These are phyloP conservation scores for Drosophila quinaria DNA, from an alignment of 2,888 invertebrate genomes.

Conservation along the genomic window DNA sequence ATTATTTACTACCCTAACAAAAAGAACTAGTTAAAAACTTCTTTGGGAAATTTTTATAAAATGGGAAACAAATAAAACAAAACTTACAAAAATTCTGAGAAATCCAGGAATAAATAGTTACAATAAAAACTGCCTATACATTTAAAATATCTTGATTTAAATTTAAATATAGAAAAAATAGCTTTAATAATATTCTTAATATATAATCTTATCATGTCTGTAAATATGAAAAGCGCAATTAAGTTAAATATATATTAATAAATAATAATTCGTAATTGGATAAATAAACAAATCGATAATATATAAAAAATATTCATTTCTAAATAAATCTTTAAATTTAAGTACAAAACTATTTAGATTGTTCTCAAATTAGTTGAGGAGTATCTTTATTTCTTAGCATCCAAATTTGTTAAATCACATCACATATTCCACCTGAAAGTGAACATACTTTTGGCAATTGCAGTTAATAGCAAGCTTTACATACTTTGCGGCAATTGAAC, in stretches of 20 bases:
- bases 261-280: neutral
- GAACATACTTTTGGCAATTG: slow-evolving; percentile 2
- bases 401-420: neutral
- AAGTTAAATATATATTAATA: neutral
- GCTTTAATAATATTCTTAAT: no score
- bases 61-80: neutral
- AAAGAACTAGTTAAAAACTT: neutral
- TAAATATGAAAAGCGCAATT: neutral
- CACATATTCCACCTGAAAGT: neutral
- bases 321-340: neutral
- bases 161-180: no score
- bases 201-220: no score
- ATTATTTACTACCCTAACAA: slow-evolving; percentile 1
- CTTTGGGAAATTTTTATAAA: neutral
- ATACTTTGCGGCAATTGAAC: slow-evolving; percentile 78
- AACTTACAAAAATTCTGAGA: neutral
- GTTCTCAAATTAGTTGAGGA: no score
- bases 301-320: no score
- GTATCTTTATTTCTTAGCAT: neutral
- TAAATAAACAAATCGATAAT: no score
- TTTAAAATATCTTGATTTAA: no score
- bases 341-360: neutral
- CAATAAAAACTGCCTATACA: neutral
- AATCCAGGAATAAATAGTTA: neutral
- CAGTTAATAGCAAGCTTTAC: slow-evolving; percentile 56